These are phyloP conservation scores for Drosophila biarmipes DNA, from an alignment of 1,140 invertebrate species.

Conservation along the genomic window DNA sequence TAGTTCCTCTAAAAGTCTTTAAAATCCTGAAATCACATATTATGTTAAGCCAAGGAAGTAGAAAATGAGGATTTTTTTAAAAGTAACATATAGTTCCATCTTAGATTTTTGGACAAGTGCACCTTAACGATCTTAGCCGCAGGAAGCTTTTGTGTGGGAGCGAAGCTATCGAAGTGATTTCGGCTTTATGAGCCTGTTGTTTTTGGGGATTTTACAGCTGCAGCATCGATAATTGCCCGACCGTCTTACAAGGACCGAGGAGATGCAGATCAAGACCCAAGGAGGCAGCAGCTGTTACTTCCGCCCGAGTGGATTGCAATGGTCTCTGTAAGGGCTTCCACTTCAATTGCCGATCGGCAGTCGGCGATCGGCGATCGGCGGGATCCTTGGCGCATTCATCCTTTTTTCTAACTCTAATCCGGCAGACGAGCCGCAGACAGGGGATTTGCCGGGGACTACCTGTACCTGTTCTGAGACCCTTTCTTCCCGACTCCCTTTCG, in stretches of 20 bases:
- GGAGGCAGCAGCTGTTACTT: conserved; percentile 74
- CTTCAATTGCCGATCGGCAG: conserved; percentile 1
- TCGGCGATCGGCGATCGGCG: too few relatives aligned
- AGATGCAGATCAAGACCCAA: conserved; percentile 35
- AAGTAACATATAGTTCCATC: background rate
- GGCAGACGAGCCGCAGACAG: conserved; percentile 48
- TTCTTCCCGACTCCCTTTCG: background rate
- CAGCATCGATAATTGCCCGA: conserved; percentile 66
- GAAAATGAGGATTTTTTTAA: background rate
- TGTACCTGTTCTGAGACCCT: conserved; percentile 40
- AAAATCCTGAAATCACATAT: too few relatives aligned
- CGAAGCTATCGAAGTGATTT: conserved; percentile 67
- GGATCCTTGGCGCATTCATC: conserved; percentile 27
- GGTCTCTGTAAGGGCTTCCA: conserved; percentile 25
- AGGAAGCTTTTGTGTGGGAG: conserved; percentile 71
- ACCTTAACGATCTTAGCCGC: conserved; percentile 2
- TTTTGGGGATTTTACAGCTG: conserved; percentile 70
- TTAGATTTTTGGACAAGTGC: conserved; percentile 8
- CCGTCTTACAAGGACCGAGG: conserved; percentile 51
- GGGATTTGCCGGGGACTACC: conserved; percentile 14
- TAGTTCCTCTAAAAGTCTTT: too few relatives aligned
- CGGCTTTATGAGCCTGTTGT: conserved; percentile 21
- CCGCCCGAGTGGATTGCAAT: conserved; percentile 53
- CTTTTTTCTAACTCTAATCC: conserved; percentile 75
- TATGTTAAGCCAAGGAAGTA: too few relatives aligned